Conservation (phyloP, 2,113 vertebrate species). For the Lutjanus erythropterus region DNA sequence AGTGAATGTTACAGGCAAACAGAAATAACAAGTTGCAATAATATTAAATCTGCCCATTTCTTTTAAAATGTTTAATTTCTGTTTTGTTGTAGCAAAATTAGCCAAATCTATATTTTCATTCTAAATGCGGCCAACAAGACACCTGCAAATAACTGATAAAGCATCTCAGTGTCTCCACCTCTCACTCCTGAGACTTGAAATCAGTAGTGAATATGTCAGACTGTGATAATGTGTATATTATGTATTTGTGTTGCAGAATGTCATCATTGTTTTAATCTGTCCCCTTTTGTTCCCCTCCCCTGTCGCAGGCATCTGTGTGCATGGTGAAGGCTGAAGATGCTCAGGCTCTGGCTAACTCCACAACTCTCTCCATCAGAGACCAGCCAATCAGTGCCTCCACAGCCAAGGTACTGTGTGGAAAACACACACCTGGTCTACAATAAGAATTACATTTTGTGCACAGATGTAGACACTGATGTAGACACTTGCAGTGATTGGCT, state of each 20-base stretch:
- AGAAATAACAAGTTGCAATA: neutral
- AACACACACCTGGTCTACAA: too few relatives aligned
- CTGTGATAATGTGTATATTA: neutral
- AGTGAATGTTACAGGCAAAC: neutral
- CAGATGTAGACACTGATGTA: too few relatives aligned
- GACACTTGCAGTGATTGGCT: too few relatives aligned
- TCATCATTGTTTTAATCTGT: neutral
- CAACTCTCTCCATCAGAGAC: constrained; percentile 65
- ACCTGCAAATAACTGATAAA: too few relatives aligned
- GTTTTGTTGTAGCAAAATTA: neutral
- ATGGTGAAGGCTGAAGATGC: constrained; percentile 71
- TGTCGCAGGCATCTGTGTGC: constrained; percentile 74
- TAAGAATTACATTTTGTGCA: too few relatives aligned
- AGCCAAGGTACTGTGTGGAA: constrained; percentile 54
- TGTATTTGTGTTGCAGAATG: neutral
- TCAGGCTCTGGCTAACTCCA: constrained; percentile 56
- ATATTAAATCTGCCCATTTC: neutral
- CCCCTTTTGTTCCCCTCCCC: neutral
- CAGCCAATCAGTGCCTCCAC: constrained; percentile 55
- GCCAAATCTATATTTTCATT: neutral
- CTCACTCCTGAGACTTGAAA: neutral
- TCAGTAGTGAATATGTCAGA: neutral
- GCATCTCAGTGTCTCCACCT: too few relatives aligned
- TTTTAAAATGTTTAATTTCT: neutral
- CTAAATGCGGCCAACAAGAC: neutral